Conservation (phyloP, 2,797 vertebrate species). For the Gadopsis bispinosus region DNA sequence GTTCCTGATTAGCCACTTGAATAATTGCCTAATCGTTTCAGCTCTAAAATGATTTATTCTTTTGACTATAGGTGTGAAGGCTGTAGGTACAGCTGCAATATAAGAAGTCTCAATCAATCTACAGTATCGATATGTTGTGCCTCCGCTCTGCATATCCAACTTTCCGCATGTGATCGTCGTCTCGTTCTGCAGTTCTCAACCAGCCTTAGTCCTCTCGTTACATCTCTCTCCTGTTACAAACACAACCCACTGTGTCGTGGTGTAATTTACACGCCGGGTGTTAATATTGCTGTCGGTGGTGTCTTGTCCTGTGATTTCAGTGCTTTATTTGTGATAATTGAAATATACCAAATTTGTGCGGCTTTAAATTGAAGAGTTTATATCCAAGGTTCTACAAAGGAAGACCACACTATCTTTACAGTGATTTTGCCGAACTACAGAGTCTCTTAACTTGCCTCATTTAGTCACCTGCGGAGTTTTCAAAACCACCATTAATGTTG, state of each 20-base stretch:
- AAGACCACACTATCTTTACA: not conserved
- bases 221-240: not conserved
- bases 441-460: not conserved
- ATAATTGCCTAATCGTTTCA: not conserved
- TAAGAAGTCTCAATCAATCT: not conserved
- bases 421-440: not conserved
- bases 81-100: not conserved
- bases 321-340: not conserved
- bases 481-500: not conserved
- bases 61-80: not conserved
- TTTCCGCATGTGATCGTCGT: slow-evolving; percentile 5
- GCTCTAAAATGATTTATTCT: not conserved
- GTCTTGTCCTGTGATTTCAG: not conserved
- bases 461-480: not conserved
- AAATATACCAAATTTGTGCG: not conserved
- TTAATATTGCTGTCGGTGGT: slow-evolving; percentile 11
- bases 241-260: not conserved
- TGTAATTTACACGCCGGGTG: not conserved
- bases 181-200: not conserved
- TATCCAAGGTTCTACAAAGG: not conserved
- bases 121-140: not conserved
- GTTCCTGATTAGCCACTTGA: not conserved
- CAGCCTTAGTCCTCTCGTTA: not conserved
- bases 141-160: not conserved
- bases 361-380: slow-evolving; percentile 2